These are phyloP conservation scores for Crossocerus cetratus DNA, from an alignment of 2,888 invertebrate species.

Conservation along the genomic window DNA sequence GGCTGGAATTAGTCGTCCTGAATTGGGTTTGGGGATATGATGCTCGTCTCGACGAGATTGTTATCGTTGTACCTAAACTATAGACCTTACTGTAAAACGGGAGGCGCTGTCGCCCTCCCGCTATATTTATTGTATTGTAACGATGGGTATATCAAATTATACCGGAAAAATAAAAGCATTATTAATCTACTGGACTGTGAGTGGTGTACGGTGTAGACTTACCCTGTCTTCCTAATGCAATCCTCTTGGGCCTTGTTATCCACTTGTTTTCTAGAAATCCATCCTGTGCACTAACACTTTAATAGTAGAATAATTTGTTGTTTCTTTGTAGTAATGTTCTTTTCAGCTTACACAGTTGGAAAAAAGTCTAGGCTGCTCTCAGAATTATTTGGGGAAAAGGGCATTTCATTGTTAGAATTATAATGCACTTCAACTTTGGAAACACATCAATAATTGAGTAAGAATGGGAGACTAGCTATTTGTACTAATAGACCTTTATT, in stretches of 20 bases:
- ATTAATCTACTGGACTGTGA: conserved; percentile 56
- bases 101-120: conserved; percentile 55
- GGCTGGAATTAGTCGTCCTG: no score
- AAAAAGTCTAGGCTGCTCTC: no score
- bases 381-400: no score
- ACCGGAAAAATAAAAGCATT: conserved; percentile 66
- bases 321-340: no score
- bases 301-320: no score
- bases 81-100: conserved; percentile 56
- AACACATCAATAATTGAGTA: no score
- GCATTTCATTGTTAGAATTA: no score
- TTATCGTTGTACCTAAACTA: conserved; percentile 62
- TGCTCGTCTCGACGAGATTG: conserved; percentile 50
- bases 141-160: conserved; percentile 56
- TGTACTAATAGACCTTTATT: no score
- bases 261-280: background rate
- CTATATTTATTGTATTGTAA: conserved; percentile 68
- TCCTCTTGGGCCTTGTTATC: background rate
- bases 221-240: background rate
- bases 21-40: conserved; percentile 11
- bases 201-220: background rate
- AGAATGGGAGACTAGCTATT: no score
- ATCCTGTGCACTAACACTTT: no score
- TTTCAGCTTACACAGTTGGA: no score
- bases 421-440: no score